Evolutionary conservation across 2,113 vertebrate genomes (phyloP).

Genomic region (Natator depressus): DNA sequence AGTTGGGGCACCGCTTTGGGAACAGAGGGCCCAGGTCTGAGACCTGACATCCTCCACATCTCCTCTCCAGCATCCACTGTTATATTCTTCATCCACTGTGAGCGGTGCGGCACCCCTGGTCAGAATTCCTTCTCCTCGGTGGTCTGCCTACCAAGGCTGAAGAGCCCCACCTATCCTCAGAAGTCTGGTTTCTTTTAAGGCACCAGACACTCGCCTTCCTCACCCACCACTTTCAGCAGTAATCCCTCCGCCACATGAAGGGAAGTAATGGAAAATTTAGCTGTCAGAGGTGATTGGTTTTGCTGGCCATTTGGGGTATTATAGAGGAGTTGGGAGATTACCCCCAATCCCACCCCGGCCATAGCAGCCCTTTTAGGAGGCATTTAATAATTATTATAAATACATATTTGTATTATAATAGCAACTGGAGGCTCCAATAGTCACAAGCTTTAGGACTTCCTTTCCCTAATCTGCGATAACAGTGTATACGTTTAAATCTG

Average conservation of each 20-base stretch:
- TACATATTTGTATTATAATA: slow-evolving; percentile 46
- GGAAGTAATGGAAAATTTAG: neutral
- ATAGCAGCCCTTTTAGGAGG: neutral
- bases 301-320: neutral
- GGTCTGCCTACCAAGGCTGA: neutral
- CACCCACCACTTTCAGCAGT: neutral
- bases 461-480: slow-evolving; percentile 42
- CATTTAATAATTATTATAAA: slow-evolving; percentile 23
- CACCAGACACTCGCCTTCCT: neutral
- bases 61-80: neutral
- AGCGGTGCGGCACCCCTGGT: neutral
- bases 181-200: neutral
- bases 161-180: neutral
- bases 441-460: slow-evolving; percentile 28
- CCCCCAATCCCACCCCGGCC: neutral
- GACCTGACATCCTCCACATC: neutral
- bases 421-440: slow-evolving; percentile 1
- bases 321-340: neutral
- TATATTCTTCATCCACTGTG: neutral
- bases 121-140: neutral
- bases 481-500: slow-evolving; percentile 63
- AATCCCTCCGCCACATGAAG: neutral
- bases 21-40: neutral
- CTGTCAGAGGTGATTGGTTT: neutral
- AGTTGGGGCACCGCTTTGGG: neutral